Evolutionary conservation across 2,797 vertebrate genomes (phyloP), one percentile per base, ranked within the genome.

Genomic region (Phrynocephalus guinanensis): DNA sequence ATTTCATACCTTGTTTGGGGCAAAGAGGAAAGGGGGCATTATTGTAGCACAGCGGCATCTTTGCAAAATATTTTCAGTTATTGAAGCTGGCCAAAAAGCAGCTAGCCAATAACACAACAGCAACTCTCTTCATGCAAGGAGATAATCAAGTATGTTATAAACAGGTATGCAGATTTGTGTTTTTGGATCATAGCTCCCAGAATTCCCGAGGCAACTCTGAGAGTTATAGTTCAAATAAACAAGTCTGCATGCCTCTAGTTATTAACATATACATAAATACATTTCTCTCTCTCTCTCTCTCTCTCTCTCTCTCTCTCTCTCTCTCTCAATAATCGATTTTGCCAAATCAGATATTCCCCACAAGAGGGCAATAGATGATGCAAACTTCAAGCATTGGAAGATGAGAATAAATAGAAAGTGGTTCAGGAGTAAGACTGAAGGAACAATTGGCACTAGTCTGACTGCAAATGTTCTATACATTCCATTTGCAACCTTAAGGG

Each of bases 281-380:
- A 44, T 56, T n/a, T n/a, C 52, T 56, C 52, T 56, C 52, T 10
- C 2, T 56, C 52, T 38, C 52, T 2, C 30, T 63, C 28, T 28
- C 24, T 22, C 73, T 77, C 38, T 44, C 38, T 44, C 38, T 15
- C 52, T 56, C 52, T 56, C 52, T 10, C 9, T 56, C 52, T 38
- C 52, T 2, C 30, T 63, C 28, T 28, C 24, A 22, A 66, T 77
- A 87, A 76, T 44, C 4, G 15, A 66, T 80, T 68, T 75, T 15
- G n/a, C 26, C 22, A 79, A 79, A 72, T 66, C 72, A 33, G 38
- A 81, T 20, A 56, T 81, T 88, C 60, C 18, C 77, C 78, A 88
- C 78, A 81, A 88, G 87, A 70, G 83, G 70, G 70, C 78, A 87
- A 75, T 30, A 87, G 60, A 87, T 84, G 52, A 56, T 79, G 33